phyloP scores from a whole-genome alignment of 1,140 invertebrate genomes.

The Bombus affinis region DNA sequence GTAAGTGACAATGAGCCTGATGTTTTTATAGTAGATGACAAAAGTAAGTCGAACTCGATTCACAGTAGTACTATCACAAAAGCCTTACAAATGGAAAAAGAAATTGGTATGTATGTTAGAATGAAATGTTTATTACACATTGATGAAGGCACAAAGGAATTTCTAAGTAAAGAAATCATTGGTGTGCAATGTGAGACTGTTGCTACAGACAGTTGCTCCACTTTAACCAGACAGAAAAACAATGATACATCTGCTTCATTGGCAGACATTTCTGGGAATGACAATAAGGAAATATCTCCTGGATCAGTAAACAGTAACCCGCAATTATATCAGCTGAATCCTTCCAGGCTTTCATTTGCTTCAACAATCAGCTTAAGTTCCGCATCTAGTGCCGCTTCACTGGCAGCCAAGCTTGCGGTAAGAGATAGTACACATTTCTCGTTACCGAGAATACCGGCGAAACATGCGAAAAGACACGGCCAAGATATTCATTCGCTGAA shows the following conservation, averaged over 20 bases:
- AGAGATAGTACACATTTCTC: conserved; percentile 69
- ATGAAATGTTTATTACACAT: conserved; percentile 74
- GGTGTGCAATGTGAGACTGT: conserved; percentile 68
- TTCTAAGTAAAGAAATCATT: conserved; percentile 72
- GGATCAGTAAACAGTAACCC: conserved; percentile 75
- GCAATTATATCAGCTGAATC: conserved; percentile 64
- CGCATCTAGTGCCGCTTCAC: conserved; percentile 71
- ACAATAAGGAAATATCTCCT: conserved; percentile 76
- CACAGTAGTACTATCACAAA: conserved; percentile 17
- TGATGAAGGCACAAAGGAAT: conserved; percentile 75
- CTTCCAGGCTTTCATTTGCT: conserved; percentile 70
- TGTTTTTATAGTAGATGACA: conserved; percentile 62
- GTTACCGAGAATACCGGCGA: conserved; percentile 67
- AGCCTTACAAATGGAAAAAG: conserved; percentile 68
- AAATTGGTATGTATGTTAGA: conserved; percentile 71
- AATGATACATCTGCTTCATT: conserved; percentile 71
- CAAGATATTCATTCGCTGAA: conserved; percentile 29
- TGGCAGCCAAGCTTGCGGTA: conserved; percentile 53
- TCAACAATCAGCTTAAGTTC: conserved; percentile 76
- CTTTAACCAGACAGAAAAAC: conserved; percentile 54
- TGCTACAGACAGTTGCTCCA: conserved; percentile 4
- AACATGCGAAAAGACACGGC: conserved; percentile 63
- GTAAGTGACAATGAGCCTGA: conserved; percentile 71
- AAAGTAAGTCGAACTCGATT: conserved; percentile 56
- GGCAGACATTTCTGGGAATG: conserved; percentile 79